phyloP scores from a whole-genome alignment of 2,888 invertebrate species.

The Timema podura region DNA sequence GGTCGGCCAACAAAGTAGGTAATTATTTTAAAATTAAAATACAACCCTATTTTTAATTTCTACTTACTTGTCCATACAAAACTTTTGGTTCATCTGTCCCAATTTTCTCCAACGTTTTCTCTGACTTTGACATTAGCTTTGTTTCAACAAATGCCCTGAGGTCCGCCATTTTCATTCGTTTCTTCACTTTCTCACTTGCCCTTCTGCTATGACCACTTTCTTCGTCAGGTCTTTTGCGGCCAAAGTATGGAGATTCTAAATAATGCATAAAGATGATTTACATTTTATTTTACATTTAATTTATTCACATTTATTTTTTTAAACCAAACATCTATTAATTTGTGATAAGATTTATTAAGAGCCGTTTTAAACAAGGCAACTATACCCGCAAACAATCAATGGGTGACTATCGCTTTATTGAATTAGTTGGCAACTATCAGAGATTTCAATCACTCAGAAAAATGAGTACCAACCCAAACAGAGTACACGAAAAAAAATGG shows the following conservation, averaged over 20 bases:
- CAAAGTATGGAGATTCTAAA: conserved; percentile 48
- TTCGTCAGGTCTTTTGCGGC: conserved; percentile 45
- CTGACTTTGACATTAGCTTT: conserved; percentile 84
- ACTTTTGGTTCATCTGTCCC: conserved; percentile 69
- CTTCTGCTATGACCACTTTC: conserved; percentile 54
- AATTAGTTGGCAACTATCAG: no score
- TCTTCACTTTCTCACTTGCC: conserved; percentile 78
- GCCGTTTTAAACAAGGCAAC: no score
- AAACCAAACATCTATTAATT: background rate
- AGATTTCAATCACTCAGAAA: no score
- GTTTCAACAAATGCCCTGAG: conserved; percentile 88
- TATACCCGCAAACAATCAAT: no score
- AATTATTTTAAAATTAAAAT: no score
- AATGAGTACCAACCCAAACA: no score
- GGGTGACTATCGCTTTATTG: no score
- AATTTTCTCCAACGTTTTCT: conserved; percentile 85
- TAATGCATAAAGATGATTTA: conserved; percentile 9
- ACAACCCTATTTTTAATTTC: no score
- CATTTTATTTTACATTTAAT: conserved; percentile 2
- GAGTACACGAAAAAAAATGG: no score
- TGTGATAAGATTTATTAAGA: no score
- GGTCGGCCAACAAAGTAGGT: no score
- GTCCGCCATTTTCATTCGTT: conserved; percentile 88
- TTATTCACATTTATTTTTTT: conserved; percentile 23
- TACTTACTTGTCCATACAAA: conserved; percentile 56